A percentile compares a stretch with the other conserved stretches of the same genome.
Evolutionary conservation across 2,888 invertebrate species (phyloP).

Genomic region (Agriopis leucophaearia): DNA sequence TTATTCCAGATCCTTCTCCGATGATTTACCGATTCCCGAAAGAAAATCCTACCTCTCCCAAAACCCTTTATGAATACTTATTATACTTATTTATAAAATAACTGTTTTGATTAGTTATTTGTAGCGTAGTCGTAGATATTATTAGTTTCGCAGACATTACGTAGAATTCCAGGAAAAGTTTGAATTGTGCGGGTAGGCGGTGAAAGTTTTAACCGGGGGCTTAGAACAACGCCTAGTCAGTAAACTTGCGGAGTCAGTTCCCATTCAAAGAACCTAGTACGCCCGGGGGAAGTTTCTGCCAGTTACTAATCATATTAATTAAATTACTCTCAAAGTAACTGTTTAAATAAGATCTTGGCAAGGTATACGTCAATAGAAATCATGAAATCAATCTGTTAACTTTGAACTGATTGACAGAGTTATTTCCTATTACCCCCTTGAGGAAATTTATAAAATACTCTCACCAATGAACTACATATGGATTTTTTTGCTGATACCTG

Average conservation of each 20-base stretch:
- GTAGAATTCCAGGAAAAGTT: slow-evolving; percentile 6
- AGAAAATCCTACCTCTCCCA: slow-evolving; percentile 17
- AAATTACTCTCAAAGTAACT: slow-evolving; percentile 8
- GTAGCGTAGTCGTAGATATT: slow-evolving; percentile 3
- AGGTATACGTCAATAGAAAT: not conserved
- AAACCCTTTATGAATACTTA: slow-evolving; percentile 16
- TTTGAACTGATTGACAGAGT: not conserved
- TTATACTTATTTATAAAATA: slow-evolving; percentile 30
- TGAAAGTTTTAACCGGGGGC: slow-evolving; percentile 3
- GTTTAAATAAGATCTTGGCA: not conserved
- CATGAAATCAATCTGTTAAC: not conserved
- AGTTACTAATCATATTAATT: slow-evolving; percentile 23
- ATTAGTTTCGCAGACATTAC: slow-evolving; percentile 13
- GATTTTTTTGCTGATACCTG: not conserved
- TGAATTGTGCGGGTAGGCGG: slow-evolving; percentile 20
- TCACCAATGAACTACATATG: not conserved
- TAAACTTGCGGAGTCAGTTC: slow-evolving; percentile 1
- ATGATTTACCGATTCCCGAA: slow-evolving; percentile 20
- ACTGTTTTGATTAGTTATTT: slow-evolving; percentile 29
- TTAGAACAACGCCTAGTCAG: slow-evolving; percentile 11
- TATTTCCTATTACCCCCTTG: not conserved
- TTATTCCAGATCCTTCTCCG: slow-evolving; percentile 18
- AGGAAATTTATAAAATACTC: not conserved
- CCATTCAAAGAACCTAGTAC: slow-evolving; percentile 19
- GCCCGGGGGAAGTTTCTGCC: slow-evolving; percentile 19